phyloP scores from a whole-genome alignment of 2,113 vertebrate genomes.

The Aptenodytes forsteri region DNA sequence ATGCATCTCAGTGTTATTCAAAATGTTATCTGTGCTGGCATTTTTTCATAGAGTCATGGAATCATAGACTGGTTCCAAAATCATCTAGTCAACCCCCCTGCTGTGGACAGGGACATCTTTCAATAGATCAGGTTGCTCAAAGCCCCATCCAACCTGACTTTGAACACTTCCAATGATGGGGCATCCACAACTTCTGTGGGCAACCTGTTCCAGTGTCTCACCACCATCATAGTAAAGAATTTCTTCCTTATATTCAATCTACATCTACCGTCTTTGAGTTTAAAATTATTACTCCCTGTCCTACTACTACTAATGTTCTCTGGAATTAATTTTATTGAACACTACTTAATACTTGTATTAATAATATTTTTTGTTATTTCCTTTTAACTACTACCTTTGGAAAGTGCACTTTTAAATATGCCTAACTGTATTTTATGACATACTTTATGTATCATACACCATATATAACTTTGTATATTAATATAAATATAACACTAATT shows the following conservation, averaged over 20 bases:
- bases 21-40: not conserved
- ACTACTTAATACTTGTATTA: not conserved
- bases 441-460: not conserved
- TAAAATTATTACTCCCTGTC: not conserved
- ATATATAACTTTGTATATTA: not conserved
- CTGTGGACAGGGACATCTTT: not conserved
- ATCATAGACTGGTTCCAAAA: not conserved
- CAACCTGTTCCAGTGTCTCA: not conserved
- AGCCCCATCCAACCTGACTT: not conserved
- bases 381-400: not conserved
- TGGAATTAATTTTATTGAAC: not conserved
- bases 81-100: not conserved
- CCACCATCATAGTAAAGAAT: not conserved
- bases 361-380: not conserved
- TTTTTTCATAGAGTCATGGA: not conserved
- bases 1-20: not conserved
- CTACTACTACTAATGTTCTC: not conserved
- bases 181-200: not conserved
- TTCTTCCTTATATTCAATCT: not conserved
- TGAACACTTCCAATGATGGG: fast-evolving
- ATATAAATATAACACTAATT: not conserved
- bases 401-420: not conserved
- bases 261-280: not conserved
- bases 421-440: not conserved
- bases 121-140: not conserved